Conservation (phyloP, 1,140 invertebrate species). For the Diabrotica undecimpunctata region DNA sequence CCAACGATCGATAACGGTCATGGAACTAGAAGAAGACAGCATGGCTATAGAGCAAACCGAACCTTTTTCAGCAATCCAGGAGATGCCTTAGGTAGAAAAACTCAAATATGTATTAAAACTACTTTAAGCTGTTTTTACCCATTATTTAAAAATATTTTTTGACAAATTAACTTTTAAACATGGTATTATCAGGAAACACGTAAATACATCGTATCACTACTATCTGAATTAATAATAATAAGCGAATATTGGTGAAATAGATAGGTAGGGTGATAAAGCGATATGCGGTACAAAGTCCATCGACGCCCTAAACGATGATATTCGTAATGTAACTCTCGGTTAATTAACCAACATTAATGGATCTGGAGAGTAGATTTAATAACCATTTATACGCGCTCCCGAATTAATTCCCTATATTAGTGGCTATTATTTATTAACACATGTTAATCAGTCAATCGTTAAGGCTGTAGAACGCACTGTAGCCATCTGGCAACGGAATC, state of each 20-base stretch:
- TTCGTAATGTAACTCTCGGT: not conserved
- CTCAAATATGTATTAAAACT: too few relatives aligned
- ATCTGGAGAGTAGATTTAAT: not conserved
- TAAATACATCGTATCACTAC: too few relatives aligned
- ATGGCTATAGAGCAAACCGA: too few relatives aligned
- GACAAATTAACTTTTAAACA: too few relatives aligned
- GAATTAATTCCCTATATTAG: slow-evolving; percentile 1
- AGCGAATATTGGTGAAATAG: not conserved
- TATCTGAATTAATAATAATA: too few relatives aligned
- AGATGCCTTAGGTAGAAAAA: too few relatives aligned
- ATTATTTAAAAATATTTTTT: too few relatives aligned
- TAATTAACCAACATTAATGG: slow-evolving; percentile 1
- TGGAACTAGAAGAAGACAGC: too few relatives aligned
- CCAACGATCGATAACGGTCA: too few relatives aligned
- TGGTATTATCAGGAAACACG: too few relatives aligned
- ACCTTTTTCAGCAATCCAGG: too few relatives aligned
- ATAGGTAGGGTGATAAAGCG: not conserved
- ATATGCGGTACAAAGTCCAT: not conserved
- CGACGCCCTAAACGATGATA: not conserved
- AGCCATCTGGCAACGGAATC: not conserved
- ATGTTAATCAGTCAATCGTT: slow-evolving; percentile 2
- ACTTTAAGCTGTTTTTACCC: too few relatives aligned
- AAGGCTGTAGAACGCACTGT: not conserved
- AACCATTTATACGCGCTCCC: slow-evolving; percentile 1
- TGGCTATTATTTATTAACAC: slow-evolving; percentile 3